Evolutionary conservation across 2,888 invertebrate genomes (phyloP), one percentile per base, ranked within the genome.

Genomic region (Phortica magna): DNA sequence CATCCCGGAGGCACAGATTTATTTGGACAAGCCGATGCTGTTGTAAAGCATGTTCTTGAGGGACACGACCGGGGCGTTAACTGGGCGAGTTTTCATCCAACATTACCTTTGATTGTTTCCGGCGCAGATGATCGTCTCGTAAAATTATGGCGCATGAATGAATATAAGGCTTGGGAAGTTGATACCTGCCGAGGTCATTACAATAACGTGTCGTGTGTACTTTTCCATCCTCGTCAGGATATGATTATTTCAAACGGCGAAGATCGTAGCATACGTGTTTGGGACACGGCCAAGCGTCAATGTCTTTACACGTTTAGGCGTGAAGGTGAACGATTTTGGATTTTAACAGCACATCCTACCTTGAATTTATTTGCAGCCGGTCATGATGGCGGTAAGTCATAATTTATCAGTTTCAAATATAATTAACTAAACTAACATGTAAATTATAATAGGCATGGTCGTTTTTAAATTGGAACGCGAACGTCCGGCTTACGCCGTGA

Each of bases 131-230:
- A 99, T 92, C 93, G 99, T 14, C 97, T 98, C 90, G 96, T 99
- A 70, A 99, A 99, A 91, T 93, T 99, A 83, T 99, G 99, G 99
- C 94, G 99, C 80, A 98, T 98, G 98, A 99, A 98, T 90, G 98
- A 98, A 92, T 95, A 97, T n/a, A 97, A 97, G 93, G 99, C 99
- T 0, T 99, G 99, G 99, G 99, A 99, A 91, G 98, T 99, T 64
- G 99, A 99, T 92, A 98, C 99, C 0, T 99, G 99, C 87, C 95
- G 99, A n/a, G 99, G 99, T 0, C 99, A 99, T 91, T 99, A 99
- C 93, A 98, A 99, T 93, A 99, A 99, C 92, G 99, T 99, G 2
- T 99, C 99, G 0, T 99, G 99, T 90, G 98, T 97, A 0, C 92
- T 98, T 65, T 99, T 99, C 93, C 99, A 99, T 93, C 99, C 99